phyloP scores from a whole-genome alignment of 2,797 vertebrate genomes.

The Manis javanica region DNA sequence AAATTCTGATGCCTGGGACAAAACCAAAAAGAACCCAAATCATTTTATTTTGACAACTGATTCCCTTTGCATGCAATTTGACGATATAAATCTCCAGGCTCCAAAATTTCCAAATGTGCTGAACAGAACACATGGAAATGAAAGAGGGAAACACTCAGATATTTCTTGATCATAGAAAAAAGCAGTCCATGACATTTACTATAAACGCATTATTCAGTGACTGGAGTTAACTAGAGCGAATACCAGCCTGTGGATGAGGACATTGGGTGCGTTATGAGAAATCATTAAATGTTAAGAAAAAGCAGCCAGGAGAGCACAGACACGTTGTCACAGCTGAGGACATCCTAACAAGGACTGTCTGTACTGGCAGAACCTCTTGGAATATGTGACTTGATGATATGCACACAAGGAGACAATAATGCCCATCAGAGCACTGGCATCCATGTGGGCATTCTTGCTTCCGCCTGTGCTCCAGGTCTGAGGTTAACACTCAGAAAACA shows the following conservation, averaged over 20 bases:
- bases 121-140: background rate
- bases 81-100: slow-evolving; percentile 19
- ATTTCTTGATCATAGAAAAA: slow-evolving; percentile 4
- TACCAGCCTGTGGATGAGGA: background rate
- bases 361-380: background rate
- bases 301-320: background rate
- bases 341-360: background rate
- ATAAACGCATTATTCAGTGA: background rate
- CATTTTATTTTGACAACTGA: slow-evolving; percentile 40
- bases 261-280: background rate
- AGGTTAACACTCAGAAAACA: background rate
- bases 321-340: background rate
- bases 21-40: slow-evolving; percentile 20
- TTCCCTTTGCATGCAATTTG: background rate
- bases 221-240: background rate
- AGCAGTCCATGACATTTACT: background rate
- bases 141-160: background rate
- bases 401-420: background rate
- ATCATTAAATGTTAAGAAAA: background rate
- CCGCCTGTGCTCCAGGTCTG: background rate
- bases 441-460: background rate
- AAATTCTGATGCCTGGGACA: background rate
- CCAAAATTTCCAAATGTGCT: background rate
- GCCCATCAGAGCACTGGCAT: no score
- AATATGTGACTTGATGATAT: background rate